Percentiles rank a stretch among this genome's conserved stretches.
These are phyloP conservation scores for Smittia sp. DNA, from an alignment of 2,888 invertebrate species.

Conservation along the genomic window DNA sequence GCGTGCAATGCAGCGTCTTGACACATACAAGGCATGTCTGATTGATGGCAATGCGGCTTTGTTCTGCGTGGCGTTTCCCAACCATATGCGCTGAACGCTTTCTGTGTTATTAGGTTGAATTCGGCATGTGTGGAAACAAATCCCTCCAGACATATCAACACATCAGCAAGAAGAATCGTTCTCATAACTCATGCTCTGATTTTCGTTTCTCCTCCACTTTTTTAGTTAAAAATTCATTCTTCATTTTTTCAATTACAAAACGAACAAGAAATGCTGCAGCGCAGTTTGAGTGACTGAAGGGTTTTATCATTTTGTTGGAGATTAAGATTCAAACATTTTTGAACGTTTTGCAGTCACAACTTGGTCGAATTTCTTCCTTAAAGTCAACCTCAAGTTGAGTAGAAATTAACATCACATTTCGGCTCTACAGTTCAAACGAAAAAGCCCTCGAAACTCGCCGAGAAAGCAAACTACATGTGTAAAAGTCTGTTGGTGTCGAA, in stretches of 20 bases:
- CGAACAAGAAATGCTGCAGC: no score
- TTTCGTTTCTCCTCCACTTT: not conserved
- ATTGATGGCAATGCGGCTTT: conserved; percentile 38
- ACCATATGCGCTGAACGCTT: conserved; percentile 3
- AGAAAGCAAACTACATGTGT: conserved; percentile 39
- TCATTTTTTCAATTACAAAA: no score
- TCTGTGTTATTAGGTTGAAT: conserved; percentile 39
- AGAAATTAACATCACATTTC: no score
- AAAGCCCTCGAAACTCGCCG: no score
- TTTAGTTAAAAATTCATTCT: not conserved
- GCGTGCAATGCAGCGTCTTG: conserved; percentile 33
- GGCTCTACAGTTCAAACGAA: no score
- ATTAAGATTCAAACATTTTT: no score
- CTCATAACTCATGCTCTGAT: conserved; percentile 36
- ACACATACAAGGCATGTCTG: conserved; percentile 6
- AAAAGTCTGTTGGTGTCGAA: conserved; percentile 30
- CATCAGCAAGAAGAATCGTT: not conserved
- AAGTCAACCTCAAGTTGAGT: no score
- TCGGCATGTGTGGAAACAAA: conserved; percentile 13
- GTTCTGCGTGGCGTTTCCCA: not conserved
- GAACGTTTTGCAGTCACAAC: not conserved
- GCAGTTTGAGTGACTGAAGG: no score
- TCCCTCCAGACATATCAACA: conserved; percentile 28
- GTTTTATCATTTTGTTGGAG: no score
- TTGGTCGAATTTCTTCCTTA: no score